Evolutionary conservation across 2,888 invertebrate genomes (phyloP).

Genomic region (Lydus trimaculatus): DNA sequence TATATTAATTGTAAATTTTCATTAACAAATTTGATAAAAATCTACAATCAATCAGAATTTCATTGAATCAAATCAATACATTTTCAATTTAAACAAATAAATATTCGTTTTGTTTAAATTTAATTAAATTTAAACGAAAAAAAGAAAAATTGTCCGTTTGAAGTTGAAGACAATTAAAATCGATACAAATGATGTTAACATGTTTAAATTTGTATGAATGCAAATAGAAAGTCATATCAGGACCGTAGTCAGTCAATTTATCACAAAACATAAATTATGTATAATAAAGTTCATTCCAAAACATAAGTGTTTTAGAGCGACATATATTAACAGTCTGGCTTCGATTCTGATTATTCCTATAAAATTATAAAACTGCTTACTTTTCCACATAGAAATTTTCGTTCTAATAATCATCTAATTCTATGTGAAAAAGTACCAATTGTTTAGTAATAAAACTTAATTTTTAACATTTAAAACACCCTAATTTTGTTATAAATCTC

Average conservation of each 20-base stretch:
- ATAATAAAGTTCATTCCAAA: neutral
- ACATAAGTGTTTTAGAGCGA: neutral
- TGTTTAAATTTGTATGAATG: neutral
- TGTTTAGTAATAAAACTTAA: neutral
- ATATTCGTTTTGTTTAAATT: too few species aligned
- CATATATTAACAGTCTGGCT: neutral
- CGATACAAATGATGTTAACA: neutral
- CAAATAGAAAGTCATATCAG: neutral
- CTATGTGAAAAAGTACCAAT: neutral
- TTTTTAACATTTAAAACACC: neutral
- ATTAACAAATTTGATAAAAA: neutral
- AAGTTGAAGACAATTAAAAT: slow-evolving; percentile 3
- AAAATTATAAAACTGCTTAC: neutral
- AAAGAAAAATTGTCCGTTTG: neutral
- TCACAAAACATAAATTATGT: neutral
- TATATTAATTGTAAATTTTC: neutral
- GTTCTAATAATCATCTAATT: neutral
- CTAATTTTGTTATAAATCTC: neutral
- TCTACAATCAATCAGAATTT: neutral
- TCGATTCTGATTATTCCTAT: neutral
- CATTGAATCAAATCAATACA: too few species aligned
- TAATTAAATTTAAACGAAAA: neutral
- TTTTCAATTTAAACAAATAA: too few species aligned
- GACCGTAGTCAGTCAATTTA: neutral
- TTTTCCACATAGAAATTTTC: neutral